Evolutionary conservation across 2,888 invertebrate species (phyloP).

Genomic region (Hermaeophaga mercurialis): DNA sequence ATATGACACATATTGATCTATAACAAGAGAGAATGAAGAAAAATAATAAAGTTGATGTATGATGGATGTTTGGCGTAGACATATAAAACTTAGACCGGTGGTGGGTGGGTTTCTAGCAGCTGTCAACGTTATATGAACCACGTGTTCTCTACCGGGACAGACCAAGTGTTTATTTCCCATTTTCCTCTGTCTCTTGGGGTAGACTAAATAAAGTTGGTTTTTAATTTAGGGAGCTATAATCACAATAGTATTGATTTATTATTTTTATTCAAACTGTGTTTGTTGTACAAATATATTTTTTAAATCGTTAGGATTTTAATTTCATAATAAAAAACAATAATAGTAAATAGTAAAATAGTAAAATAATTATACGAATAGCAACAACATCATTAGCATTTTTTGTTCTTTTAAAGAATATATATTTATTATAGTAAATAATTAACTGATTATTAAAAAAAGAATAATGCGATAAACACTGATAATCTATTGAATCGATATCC

Average conservation of each 20-base stretch:
- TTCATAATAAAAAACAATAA: too few relatives aligned
- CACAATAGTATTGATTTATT: not conserved
- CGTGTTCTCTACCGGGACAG: conserved; percentile 49
- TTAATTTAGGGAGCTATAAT: not conserved
- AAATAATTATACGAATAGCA: too few relatives aligned
- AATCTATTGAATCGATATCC: too few relatives aligned
- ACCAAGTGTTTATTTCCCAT: conserved; percentile 40
- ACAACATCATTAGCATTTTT: too few relatives aligned
- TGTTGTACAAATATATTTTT: too few relatives aligned
- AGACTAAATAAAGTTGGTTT: conserved; percentile 6
- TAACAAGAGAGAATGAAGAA: conserved; percentile 12
- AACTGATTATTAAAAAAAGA: too few relatives aligned
- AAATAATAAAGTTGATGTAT: conserved; percentile 27
- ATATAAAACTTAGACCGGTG: conserved; percentile 39
- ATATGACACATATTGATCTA: conserved; percentile 8
- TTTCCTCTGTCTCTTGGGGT: not conserved
- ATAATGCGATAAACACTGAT: too few relatives aligned
- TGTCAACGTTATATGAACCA: conserved; percentile 51
- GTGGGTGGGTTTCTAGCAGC: conserved; percentile 47
- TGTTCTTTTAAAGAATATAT: too few relatives aligned
- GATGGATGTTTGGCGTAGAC: conserved; percentile 26
- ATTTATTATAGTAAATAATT: too few relatives aligned
- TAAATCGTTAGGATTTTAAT: too few relatives aligned
- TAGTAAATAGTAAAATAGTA: too few relatives aligned
- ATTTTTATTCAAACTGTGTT: not conserved